phyloP scores from a whole-genome alignment of 2,113 vertebrate genomes.

The Trogon surrucura region DNA sequence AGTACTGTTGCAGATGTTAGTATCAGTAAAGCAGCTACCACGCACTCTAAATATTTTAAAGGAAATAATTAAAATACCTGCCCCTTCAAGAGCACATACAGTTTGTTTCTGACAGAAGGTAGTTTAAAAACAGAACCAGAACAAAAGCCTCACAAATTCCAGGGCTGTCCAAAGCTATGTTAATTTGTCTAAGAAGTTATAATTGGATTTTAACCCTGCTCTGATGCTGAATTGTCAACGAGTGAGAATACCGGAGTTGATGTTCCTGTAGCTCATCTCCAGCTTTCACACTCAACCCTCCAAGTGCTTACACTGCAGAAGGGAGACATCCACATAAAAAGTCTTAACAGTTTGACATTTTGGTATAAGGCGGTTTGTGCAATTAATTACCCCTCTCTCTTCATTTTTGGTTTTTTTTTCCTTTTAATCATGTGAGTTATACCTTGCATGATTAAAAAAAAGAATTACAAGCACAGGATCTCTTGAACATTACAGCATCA shows the following conservation, averaged over 20 bases:
- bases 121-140: not conserved
- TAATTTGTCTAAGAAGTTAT: not conserved
- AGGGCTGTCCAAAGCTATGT: not conserved
- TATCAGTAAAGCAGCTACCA: not conserved
- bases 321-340: not conserved
- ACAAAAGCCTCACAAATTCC: not conserved
- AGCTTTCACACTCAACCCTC: not conserved
- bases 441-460: not conserved
- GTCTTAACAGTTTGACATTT: not conserved
- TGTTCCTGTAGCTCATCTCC: not conserved
- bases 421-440: rapidly evolving
- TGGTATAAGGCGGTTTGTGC: no score
- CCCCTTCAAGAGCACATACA: not conserved
- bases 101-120: not conserved
- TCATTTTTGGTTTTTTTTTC: no score
- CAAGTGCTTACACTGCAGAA: not conserved
- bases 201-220: not conserved
- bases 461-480: not conserved
- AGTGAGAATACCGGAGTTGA: rapidly evolving
- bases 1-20: slow-evolving; percentile 36
- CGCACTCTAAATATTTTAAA: not conserved
- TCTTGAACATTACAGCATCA: not conserved
- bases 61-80: not conserved
- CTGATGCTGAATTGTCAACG: rapidly evolving
- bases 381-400: no score